Conservation (phyloP, 1,140 invertebrate species). For the Bombus pascuorum region DNA sequence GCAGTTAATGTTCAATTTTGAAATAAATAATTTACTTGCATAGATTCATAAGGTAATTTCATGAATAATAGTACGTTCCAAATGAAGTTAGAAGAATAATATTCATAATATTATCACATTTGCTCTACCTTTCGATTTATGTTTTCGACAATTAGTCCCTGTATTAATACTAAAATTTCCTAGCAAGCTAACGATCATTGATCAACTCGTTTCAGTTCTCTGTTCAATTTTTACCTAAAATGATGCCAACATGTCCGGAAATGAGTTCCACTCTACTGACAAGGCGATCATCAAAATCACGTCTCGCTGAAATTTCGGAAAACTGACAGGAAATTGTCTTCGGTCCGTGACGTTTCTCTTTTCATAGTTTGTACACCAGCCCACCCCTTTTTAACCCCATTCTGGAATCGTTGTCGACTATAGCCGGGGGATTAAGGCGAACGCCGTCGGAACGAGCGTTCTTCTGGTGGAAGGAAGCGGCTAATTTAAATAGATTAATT, state of each 20-base stretch:
- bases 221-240: not conserved
- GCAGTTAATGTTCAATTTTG: not conserved
- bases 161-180: too few species aligned
- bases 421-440: conserved; percentile 26
- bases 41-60: too few species aligned
- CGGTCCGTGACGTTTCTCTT: conserved; percentile 9
- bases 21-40: too few species aligned
- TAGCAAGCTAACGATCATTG: not conserved
- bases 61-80: too few species aligned
- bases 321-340: conserved; percentile 3
- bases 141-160: too few species aligned
- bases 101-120: too few species aligned
- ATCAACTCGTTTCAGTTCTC: not conserved
- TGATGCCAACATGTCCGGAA: not conserved
- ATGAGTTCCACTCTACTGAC: not conserved
- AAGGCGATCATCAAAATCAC: not conserved
- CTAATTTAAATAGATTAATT: conserved; percentile 76
- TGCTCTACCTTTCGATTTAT: too few species aligned
- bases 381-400: not conserved
- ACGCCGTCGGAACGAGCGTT: conserved; percentile 15
- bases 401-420: conserved; percentile 28
- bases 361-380: not conserved
- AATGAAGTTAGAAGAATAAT: too few species aligned
- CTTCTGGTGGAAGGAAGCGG: conserved; percentile 58
- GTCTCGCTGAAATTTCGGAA: not conserved